phyloP scores from a whole-genome alignment of 2,113 vertebrate species.

The Syrmaticus mikado region DNA sequence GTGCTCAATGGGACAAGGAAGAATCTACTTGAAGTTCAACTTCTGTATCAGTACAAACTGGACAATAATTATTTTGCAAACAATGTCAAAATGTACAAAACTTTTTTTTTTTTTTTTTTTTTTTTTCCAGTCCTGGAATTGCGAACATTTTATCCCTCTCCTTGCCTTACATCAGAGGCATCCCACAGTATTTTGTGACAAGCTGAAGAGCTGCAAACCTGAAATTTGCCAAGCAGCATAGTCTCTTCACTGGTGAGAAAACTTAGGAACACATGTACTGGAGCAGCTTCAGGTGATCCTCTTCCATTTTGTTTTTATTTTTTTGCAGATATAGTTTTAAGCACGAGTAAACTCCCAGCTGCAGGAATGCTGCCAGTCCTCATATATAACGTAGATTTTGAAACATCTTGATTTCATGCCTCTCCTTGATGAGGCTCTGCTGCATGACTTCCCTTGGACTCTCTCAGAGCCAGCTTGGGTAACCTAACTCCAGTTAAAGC shows the following conservation, averaged over 20 bases:
- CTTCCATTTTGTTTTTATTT: conserved; percentile 1
- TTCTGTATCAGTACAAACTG: background rate
- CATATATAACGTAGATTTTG: background rate
- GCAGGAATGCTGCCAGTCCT: background rate
- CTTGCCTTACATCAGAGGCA: background rate
- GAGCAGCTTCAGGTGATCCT: background rate
- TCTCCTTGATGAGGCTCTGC: background rate
- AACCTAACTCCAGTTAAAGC: background rate
- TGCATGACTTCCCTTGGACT: background rate
- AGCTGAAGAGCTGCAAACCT: background rate
- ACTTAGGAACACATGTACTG: background rate
- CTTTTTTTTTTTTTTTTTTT: background rate
- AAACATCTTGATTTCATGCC: background rate
- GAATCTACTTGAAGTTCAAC: background rate
- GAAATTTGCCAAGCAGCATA: background rate
- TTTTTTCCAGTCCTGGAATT: rapidly evolving
- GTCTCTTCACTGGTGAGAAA: background rate
- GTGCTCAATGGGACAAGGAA: background rate
- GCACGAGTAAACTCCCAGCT: background rate
- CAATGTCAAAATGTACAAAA: background rate
- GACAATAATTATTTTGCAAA: background rate
- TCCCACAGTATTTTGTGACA: background rate
- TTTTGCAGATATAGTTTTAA: background rate
- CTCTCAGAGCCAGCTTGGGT: background rate
- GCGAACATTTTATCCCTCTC: background rate